Conservation (phyloP, 2,113 vertebrate genomes). For the Phycodurus eques region DNA sequence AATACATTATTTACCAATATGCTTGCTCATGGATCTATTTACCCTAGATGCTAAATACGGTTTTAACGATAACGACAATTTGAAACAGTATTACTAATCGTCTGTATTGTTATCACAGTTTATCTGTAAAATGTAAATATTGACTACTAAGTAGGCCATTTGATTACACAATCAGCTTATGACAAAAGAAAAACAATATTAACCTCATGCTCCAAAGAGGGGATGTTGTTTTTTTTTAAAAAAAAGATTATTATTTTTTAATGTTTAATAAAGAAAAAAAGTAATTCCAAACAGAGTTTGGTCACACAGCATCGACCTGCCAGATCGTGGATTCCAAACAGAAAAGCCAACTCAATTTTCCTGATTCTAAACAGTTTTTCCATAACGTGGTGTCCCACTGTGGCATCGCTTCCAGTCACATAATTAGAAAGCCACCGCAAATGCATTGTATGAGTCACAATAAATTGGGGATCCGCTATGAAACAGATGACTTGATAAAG, state of each 20-base stretch:
- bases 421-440: slow-evolving; percentile 60
- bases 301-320: slow-evolving; percentile 24
- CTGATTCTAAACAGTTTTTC: slow-evolving; percentile 33
- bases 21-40: neutral
- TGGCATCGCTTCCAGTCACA: slow-evolving; percentile 63
- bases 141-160: neutral
- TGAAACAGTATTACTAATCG: too few relatives aligned
- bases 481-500: slow-evolving; percentile 61
- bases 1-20: too few relatives aligned
- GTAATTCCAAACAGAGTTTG: slow-evolving; percentile 48
- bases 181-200: slow-evolving; percentile 35
- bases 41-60: neutral
- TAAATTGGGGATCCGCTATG: slow-evolving; percentile 60
- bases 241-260: too few relatives aligned
- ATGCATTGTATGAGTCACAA: slow-evolving; percentile 66
- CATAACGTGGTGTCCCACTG: slow-evolving; percentile 51
- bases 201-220: slow-evolving; percentile 18
- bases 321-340: slow-evolving; percentile 43
- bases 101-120: neutral
- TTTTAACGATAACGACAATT: neutral
- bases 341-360: slow-evolving; percentile 58
- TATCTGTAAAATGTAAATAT: neutral
- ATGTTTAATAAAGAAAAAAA: slow-evolving; percentile 40
- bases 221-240: slow-evolving; percentile 28
- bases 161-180: slow-evolving; percentile 17